These are phyloP conservation scores for Melanotus villosus DNA, from an alignment of 2,888 invertebrate species.

Conservation along the genomic window DNA sequence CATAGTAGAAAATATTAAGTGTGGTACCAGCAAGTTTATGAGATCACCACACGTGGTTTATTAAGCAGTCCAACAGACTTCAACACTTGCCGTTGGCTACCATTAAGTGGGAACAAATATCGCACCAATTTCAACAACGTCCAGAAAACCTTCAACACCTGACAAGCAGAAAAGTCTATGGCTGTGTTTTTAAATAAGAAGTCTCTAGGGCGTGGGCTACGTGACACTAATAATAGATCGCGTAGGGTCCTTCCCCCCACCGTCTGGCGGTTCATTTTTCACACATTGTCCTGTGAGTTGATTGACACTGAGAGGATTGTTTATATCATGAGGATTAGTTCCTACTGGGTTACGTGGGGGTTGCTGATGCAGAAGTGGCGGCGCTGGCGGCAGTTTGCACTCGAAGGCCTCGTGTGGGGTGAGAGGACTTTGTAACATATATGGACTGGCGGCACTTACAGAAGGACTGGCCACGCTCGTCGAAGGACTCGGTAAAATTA, in stretches of 20 bases:
- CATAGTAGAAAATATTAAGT: conserved; percentile 64
- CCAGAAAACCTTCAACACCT: neutral
- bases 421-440: conserved; percentile 70
- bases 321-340: conserved; percentile 92
- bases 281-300: conserved; percentile 84
- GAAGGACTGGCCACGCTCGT: conserved; percentile 79
- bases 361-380: conserved; percentile 67
- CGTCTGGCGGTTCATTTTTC: conserved; percentile 63
- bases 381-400: conserved; percentile 66
- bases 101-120: too few relatives aligned
- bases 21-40: conserved; percentile 60
- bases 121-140: too few relatives aligned
- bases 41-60: conserved; percentile 62
- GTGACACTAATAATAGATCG: conserved; percentile 69
- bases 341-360: conserved; percentile 86
- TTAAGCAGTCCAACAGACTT: neutral
- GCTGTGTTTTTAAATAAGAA: conserved; percentile 21
- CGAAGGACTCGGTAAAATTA: conserved; percentile 85
- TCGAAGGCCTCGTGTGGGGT: conserved; percentile 67
- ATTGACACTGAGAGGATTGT: conserved; percentile 93
- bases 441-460: conserved; percentile 74
- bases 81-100: neutral
- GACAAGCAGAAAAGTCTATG: neutral
- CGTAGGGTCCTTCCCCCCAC: conserved; percentile 64
- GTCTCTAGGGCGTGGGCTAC: conserved; percentile 58